Evolutionary conservation across 2,797 vertebrate genomes (phyloP), one percentile per base, ranked within the genome.

Genomic region (Naso thynnoides): DNA sequence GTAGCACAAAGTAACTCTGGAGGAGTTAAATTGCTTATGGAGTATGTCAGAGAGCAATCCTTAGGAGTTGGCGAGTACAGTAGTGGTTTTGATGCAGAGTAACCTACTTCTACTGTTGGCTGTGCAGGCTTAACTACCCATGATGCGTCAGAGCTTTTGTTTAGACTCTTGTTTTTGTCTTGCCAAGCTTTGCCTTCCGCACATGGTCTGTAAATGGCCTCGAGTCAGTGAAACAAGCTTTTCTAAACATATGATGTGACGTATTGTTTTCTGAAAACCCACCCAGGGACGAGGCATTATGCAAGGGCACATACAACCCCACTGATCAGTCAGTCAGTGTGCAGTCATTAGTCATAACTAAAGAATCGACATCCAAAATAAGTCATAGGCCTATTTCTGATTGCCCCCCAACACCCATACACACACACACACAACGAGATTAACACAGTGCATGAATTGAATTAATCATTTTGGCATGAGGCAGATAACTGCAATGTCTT

Each of bases 21-120:
- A 89, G 86, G 86, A 89, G 83, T 86, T 75, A 81, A 78, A 84
- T 75, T 73, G 85, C 78, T 82, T 82, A 78, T 65, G 76, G 79
- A 79, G 44, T 41, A 70, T 63, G 76, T 85, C 68, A 60, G 70
- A 63, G 72, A 60, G 73, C 44, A 55, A 74, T 53, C 55, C 58
- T n/a, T 15, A 57, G 42, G 73, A 82, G 58, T 66, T 36, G 11
- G 31, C 55, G 29, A 13, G 78, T 71, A 62, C n/a, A 52, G 69
- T 45, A 47, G 62, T 45, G 29, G 31, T 42, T 58, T 64, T 19
- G 14, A 9, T 52, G 44, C 72, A 69, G 26, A 63, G 70, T 45
- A 76, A 55, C 73, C 24, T 29, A 65, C 54, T 42, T 77, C 48
- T 70, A 36, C 79, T 70, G 36, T 31, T 47, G 60, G 58, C 47